Base-by-base conservation (phyloP, 2,888 invertebrate species). In the Conchocele bisecta region DNA sequence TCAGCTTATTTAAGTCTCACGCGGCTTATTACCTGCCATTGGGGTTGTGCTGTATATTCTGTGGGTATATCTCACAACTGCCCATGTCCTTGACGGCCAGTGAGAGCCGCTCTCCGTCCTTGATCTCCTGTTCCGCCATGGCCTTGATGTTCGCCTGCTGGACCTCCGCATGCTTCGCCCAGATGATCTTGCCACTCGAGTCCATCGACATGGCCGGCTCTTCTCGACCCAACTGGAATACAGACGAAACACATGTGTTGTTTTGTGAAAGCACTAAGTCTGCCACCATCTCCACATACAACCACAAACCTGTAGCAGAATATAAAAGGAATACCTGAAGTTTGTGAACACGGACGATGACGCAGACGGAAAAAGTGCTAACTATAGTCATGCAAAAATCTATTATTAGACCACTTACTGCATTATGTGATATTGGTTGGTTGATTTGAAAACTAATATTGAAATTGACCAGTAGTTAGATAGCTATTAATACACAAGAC, bases 141-240 rank as follows among this genome's bases (percentile, higher is more conserved):
- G 96, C 95, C 90, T 97, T 97, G 78, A 98, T 92, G 91, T 98
- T 97, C 6, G 96, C 97, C 91, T 99, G 99, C 90, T 99, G 99
- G 91, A 99, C 95, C 92, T 99, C 99, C 0, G 98, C 98, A 91
- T 99, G 99, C 88, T 96, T 95, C 0, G 99, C 99, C 98, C 98
- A 99, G 66, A 99, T 96, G 70, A 99, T 98, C 93, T 99, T 99
- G 28, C 99, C 99, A 86, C 95, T 95, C 1, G 96, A 95, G 91
- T 99, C 99, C 99, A 99, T 99, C 0, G 98, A 98, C 88, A 98
- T 98, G 0, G 99, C 99, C 0, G 99, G 99, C 90, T 99, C 99
- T 91, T 99, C 99, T 41, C 99, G 94, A 0, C 99, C 99, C n/a
- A 97, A 89, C 91, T 93, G 57, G n/a, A 69, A 58, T 33, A 61